Conservation (phyloP, 2,113 vertebrate genomes). For the Triplophysa tibetana region DNA sequence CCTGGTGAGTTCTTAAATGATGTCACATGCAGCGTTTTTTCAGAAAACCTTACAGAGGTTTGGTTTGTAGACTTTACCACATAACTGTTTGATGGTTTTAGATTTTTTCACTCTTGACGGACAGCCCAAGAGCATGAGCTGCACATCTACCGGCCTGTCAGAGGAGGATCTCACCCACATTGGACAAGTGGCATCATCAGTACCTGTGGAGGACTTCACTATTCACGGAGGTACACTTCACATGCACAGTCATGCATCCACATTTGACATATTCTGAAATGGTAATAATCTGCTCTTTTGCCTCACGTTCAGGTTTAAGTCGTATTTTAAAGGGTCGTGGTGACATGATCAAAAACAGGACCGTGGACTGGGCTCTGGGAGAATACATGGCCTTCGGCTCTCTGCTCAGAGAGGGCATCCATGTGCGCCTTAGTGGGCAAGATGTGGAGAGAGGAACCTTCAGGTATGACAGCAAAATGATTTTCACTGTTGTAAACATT, state of each 20-base stretch:
- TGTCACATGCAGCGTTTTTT: not conserved
- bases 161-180: constrained; percentile 88
- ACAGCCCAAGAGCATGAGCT: constrained; percentile 92
- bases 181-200: constrained; percentile 88
- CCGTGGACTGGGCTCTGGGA: constrained; percentile 93
- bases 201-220: constrained; percentile 95
- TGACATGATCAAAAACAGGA: constrained; percentile 87
- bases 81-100: constrained; percentile 52
- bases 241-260: not conserved
- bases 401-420: constrained; percentile 91
- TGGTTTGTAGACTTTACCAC: not conserved
- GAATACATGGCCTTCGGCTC: constrained; percentile 98
- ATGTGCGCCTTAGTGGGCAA: constrained; percentile 92
- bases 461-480: constrained; percentile 74
- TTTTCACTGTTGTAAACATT: not conserved
- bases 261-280: too few species aligned
- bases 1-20: constrained; percentile 78
- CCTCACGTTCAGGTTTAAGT: constrained; percentile 80
- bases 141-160: constrained; percentile 86
- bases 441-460: constrained; percentile 97
- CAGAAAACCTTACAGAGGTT: not conserved
- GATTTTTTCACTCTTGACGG: constrained; percentile 98
- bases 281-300: not conserved
- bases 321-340: constrained; percentile 88
- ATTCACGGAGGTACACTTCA: constrained; percentile 86